Conservation (phyloP, 2,113 vertebrate genomes). For the Thamnophis sirtalis region DNA sequence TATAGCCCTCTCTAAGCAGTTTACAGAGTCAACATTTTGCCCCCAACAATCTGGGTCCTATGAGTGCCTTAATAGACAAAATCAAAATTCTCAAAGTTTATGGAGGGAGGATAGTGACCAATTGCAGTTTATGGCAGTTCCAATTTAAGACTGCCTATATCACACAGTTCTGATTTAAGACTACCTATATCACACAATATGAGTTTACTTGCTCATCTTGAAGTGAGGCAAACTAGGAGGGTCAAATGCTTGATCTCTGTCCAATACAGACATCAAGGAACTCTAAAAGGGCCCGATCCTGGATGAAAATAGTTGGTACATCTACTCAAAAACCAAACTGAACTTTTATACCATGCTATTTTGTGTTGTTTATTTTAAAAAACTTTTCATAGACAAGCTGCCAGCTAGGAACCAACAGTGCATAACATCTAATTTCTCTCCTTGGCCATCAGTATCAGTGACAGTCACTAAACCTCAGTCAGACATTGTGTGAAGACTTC, state of each 20-base stretch:
- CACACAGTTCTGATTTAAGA: background rate
- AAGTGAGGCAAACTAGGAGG: background rate
- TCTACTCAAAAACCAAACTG: background rate
- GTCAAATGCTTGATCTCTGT: background rate
- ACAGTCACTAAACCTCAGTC: background rate
- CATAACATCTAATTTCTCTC: background rate
- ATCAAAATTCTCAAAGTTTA: too few species aligned
- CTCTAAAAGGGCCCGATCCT: background rate
- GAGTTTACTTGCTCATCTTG: background rate
- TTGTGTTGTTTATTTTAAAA: background rate
- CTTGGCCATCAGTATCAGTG: background rate
- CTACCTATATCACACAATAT: background rate
- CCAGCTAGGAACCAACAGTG: background rate
- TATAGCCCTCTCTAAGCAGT: too few species aligned
- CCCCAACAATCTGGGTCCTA: too few species aligned
- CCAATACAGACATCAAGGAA: background rate
- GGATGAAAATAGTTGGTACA: too few species aligned
- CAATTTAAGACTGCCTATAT: background rate
- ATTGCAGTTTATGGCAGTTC: background rate
- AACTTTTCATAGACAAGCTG: background rate
- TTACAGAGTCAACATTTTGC: too few species aligned
- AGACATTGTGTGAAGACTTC: background rate
- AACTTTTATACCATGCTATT: background rate
- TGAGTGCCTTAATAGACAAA: too few species aligned
- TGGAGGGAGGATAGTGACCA: background rate